Percentiles rank a stretch among this genome's conserved stretches.
Conservation (phyloP, 1,140 invertebrate genomes). For the Aplysia californica region DNA sequence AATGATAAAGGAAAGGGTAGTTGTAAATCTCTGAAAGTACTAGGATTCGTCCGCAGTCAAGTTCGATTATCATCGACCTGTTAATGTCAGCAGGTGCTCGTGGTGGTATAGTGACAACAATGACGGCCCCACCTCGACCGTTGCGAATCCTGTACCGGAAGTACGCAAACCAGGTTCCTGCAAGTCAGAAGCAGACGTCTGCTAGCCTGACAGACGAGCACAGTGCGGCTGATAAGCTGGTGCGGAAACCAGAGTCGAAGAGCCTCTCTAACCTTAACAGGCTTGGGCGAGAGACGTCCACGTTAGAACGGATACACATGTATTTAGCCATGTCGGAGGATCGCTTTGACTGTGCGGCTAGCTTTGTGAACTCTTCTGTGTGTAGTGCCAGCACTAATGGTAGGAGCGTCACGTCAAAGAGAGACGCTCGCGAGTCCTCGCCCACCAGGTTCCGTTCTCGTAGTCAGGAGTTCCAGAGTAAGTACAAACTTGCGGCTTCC, state of each 20-base stretch:
- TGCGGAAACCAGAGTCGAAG: neutral
- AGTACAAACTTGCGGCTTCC: neutral
- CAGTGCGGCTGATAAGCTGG: neutral
- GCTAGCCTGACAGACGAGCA: no score
- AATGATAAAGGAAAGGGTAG: no score
- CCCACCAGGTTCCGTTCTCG: neutral
- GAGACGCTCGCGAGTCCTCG: neutral
- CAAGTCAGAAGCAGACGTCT: neutral
- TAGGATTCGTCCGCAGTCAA: no score
- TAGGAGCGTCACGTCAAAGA: no score
- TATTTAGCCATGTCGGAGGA: neutral
- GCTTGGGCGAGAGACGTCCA: neutral
- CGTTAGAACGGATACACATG: neutral
- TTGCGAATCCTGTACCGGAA: neutral
- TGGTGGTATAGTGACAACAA: neutral
- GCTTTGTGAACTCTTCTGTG: neutral
- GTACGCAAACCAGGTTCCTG: neutral
- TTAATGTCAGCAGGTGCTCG: neutral
- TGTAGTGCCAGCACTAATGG: neutral
- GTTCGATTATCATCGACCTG: neutral
- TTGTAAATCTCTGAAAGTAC: no score
- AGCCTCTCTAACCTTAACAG: neutral
- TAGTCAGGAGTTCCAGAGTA: constrained; percentile 1
- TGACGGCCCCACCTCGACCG: neutral
- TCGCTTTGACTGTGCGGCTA: neutral